phyloP scores from a whole-genome alignment of 1,140 invertebrate species.

The Protaetia brevitarsis region DNA sequence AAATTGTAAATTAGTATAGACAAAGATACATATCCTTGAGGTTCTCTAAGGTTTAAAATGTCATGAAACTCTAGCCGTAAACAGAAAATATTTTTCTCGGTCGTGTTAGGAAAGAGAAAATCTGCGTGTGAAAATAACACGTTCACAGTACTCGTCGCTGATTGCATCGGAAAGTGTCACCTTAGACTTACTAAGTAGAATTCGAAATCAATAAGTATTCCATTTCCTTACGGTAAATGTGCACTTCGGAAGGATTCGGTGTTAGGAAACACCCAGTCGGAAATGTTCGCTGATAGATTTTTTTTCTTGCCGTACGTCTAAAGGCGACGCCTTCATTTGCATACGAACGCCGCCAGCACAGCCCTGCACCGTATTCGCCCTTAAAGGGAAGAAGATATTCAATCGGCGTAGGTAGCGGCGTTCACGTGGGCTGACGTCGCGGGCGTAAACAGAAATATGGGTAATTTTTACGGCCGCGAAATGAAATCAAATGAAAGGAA shows the following conservation, averaged over 20 bases:
- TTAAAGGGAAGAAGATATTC: slow-evolving; percentile 18
- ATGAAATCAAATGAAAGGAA: slow-evolving; percentile 10
- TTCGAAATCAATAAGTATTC: slow-evolving; percentile 46
- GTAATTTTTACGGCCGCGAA: slow-evolving; percentile 8
- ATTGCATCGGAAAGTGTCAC: slow-evolving; percentile 40
- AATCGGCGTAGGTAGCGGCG: neutral
- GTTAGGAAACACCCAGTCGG: slow-evolving; percentile 33
- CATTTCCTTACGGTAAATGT: slow-evolving; percentile 40
- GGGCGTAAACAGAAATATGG: slow-evolving; percentile 1
- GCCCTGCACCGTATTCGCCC: neutral
- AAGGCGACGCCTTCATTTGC: slow-evolving; percentile 41
- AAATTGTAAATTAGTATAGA: no score
- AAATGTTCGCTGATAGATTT: slow-evolving; percentile 42
- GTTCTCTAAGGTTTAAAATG: no score
- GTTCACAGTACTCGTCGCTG: slow-evolving; percentile 23
- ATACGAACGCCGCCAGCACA: no score
- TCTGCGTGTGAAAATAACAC: slow-evolving; percentile 9
- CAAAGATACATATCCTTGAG: no score
- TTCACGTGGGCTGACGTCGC: neutral
- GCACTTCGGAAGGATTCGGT: slow-evolving; percentile 36
- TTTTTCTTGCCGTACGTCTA: slow-evolving; percentile 34
- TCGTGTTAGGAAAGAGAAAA: neutral
- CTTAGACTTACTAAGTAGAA: slow-evolving; percentile 44
- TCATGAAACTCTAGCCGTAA: no score
- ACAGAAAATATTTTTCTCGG: no score